Evolutionary conservation across 1,140 invertebrate genomes (phyloP).

Genomic region (Formica exsecta): DNA sequence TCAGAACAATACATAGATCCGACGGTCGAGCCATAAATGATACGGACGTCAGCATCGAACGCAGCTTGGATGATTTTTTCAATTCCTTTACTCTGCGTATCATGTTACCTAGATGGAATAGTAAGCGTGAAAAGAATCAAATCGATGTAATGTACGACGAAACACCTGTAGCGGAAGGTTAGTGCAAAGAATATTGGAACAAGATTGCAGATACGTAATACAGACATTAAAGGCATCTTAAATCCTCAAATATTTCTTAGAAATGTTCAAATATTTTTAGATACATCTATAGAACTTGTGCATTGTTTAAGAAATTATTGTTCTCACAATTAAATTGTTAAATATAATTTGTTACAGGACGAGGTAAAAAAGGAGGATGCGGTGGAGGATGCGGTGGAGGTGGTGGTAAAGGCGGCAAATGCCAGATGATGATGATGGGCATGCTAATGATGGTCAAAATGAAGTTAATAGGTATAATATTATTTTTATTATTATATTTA

Average conservation of each 20-base stretch:
- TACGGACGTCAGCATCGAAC: slow-evolving; percentile 85
- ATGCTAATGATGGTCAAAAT: slow-evolving; percentile 88
- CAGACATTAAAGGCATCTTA: not conserved
- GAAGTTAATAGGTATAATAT: slow-evolving; percentile 87
- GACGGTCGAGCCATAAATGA: slow-evolving; percentile 28
- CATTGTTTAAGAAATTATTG: not conserved
- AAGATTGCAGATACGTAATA: not conserved
- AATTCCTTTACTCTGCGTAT: slow-evolving; percentile 86
- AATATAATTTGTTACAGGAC: slow-evolving; percentile 71
- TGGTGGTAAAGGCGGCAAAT: slow-evolving; percentile 82
- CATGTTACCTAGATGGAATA: slow-evolving; percentile 81
- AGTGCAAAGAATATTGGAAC: not conserved
- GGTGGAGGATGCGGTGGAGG: slow-evolving; percentile 80
- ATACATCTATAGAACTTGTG: not conserved
- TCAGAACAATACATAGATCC: not conserved
- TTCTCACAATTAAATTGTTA: slow-evolving; percentile 17
- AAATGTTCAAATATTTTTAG: not conserved
- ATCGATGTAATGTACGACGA: slow-evolving; percentile 84
- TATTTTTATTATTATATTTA: slow-evolving; percentile 49
- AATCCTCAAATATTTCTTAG: not conserved
- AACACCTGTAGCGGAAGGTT: slow-evolving; percentile 78
- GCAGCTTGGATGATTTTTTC: slow-evolving; percentile 87
- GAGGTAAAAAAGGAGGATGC: slow-evolving; percentile 68
- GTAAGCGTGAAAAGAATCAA: slow-evolving; percentile 79
- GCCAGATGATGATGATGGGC: slow-evolving; percentile 90